Base-by-base conservation (phyloP, 2,888 invertebrate genomes). In the Baccha elongata region DNA sequence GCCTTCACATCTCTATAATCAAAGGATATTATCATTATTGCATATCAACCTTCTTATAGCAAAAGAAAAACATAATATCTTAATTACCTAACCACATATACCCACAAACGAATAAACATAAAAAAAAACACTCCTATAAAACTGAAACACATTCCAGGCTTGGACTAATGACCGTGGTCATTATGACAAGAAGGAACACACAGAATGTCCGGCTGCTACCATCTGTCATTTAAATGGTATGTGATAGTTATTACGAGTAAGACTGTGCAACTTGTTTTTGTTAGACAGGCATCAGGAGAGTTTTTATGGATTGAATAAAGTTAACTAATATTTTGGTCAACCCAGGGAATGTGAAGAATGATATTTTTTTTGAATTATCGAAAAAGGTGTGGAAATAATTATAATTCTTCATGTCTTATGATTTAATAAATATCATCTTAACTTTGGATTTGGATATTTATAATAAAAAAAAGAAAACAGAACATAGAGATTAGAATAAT, bases 71-170 rank as follows among this genome's bases (percentile, higher is more conserved):
- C 32, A 76, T 67, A 67, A 68, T 68, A 72, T 76, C 62, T 68
- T 83, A 83, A 83, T 83, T 83, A 83, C 83, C 60, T 50, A 72
- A 64, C 62, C 73, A 67, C 79, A 76, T 60, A 83, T 50, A 72
- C 42, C 37, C 76, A 76, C 35, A 44, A 32, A 48, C 64, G 15
- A 64, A 21, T 42, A 65, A 78, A 72, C 21, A 50, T 48, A 60
- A 44, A 55, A 58, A n/a, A n/a, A n/a, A n/a, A n/a, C n/a, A n/a
- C n/a, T n/a, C 48, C 29, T 37, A 62, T 52, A 67, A 37, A 64
- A 65, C 52, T 48, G 40, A 48, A 32, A 15, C 21, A 23, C 21
- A 55, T 21, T 44, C 15, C 44, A n/a, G 68, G 55, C 35, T 32
- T 19, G 23, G 26, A 60, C 73, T 26, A 74, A 80, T 74, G 80